These are phyloP conservation scores for Aphodius granarius DNA, from an alignment of 2,888 invertebrate genomes.

Conservation along the genomic window DNA sequence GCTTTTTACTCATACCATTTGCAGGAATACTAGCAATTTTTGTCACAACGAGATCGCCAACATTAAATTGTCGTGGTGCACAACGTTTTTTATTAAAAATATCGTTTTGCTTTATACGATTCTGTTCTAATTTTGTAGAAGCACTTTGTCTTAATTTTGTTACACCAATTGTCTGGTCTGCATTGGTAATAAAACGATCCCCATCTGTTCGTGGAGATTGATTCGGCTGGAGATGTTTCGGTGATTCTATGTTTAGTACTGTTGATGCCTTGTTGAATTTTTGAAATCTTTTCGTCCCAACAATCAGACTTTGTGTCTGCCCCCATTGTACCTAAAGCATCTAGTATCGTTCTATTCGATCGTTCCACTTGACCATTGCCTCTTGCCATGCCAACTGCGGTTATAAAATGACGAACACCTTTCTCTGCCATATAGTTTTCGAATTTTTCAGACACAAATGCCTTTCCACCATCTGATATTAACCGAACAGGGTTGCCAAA, in stretches of 20 bases:
- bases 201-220: slow-evolving; percentile 22
- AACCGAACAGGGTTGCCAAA: slow-evolving; percentile 42
- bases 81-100: slow-evolving; percentile 26
- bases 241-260: slow-evolving; percentile 29
- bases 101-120: slow-evolving; percentile 18
- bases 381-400: slow-evolving; percentile 35
- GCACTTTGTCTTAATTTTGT: slow-evolving; percentile 17
- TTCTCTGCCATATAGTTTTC: slow-evolving; percentile 40
- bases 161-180: slow-evolving; percentile 26
- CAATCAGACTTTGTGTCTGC: slow-evolving; percentile 30
- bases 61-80: slow-evolving; percentile 6
- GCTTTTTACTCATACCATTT: slow-evolving; percentile 29
- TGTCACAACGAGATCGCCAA: slow-evolving; percentile 28
- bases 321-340: slow-evolving; percentile 33
- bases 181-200: slow-evolving; percentile 15
- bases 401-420: slow-evolving; percentile 36
- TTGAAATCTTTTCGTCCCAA: slow-evolving; percentile 37
- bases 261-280: slow-evolving; percentile 37
- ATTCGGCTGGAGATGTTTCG: slow-evolving; percentile 23
- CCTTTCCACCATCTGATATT: slow-evolving; percentile 47
- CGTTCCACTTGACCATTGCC: slow-evolving; percentile 45
- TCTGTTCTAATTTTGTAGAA: slow-evolving; percentile 15
- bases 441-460: slow-evolving; percentile 46
- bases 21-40: slow-evolving; percentile 11
- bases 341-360: slow-evolving; percentile 31